Evolutionary conservation across 2,888 invertebrate species (phyloP), one percentile per base, ranked within the genome.

Genomic region (Gandaritis pyraliata): DNA sequence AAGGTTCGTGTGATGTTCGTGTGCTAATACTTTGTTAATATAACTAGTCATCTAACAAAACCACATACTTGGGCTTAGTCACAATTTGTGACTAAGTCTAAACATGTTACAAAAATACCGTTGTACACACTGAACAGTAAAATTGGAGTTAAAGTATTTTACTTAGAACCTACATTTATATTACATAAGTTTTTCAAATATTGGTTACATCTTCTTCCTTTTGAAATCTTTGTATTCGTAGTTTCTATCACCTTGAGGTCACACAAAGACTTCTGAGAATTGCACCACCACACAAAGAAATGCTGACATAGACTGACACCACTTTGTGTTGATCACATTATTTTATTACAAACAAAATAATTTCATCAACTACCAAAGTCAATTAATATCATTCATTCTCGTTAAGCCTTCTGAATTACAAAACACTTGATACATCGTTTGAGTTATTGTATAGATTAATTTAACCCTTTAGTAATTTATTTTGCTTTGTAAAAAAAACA

Each of bases 181-280:
- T 69, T 69, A 69, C 61, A 63, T 64, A 50, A 66, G 45, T 47
- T 47, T 46, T 54, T 53, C 43, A 54, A 62, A 66, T 39, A 49
- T 57, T 64, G 58, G 46, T 39, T 39, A 49, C 47, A 58, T 53
- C 49, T 54, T 57, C 57, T 61, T 53, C 45, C 53, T 53, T 54
- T 58, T 53, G 49, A 45, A 62, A 62, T 58, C 38, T 62, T 54
- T 23, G 38, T 43, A 16, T 43, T 55, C 38, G 13, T 38, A 55
- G 47, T 43, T 29, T 39, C 15, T 51, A 18, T 59, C 56, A 58
- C 18, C 52, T 29, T 62, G 61, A 67, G 65, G 67, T 57, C 56
- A n/a, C 38, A 60, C 39, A 62, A 58, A 69, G 64, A 55, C 58
- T 56, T 63, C 51, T 55, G 41, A 54, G 55, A 55, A 47, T 63